These are phyloP conservation scores for Mormyrus hasselquistii DNA, from an alignment of 2,797 vertebrate species.

Conservation along the genomic window DNA sequence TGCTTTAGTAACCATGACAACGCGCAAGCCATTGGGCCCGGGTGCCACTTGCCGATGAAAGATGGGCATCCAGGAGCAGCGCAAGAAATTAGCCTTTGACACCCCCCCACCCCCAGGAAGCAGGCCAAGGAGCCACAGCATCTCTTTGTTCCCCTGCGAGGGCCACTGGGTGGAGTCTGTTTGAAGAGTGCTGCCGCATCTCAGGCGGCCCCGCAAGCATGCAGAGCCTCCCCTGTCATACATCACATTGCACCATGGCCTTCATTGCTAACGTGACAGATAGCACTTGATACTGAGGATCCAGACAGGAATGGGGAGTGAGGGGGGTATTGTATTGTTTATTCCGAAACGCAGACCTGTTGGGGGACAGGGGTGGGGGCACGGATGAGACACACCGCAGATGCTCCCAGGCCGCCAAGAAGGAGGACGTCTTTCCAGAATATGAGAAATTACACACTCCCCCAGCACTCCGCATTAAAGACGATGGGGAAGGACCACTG, in stretches of 20 bases:
- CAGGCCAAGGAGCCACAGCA: neutral
- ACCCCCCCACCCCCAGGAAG: constrained; percentile 21
- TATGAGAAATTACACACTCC: constrained; percentile 37
- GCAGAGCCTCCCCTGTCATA: neutral
- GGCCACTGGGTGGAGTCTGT: neutral
- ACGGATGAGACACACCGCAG: constrained; percentile 19
- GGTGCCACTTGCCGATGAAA: constrained; percentile 73
- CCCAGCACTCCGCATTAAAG: constrained; percentile 42
- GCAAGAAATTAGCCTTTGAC: constrained; percentile 76
- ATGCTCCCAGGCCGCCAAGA: neutral
- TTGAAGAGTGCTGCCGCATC: neutral
- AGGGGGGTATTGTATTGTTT: neutral
- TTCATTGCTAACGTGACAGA: neutral
- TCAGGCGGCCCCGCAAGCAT: neutral
- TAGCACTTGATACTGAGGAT: neutral
- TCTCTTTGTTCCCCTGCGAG: neutral
- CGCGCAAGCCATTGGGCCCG: constrained; percentile 70
- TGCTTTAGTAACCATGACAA: constrained; percentile 95
- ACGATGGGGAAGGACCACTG: constrained; percentile 37
- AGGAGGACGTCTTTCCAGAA: constrained; percentile 31
- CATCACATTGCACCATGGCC: neutral
- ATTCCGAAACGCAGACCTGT: neutral
- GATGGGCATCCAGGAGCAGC: constrained; percentile 62
- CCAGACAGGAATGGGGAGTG: constrained; percentile 38
- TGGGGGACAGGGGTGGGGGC: neutral